phyloP scores from a whole-genome alignment of 2,797 vertebrate genomes.

The Anabacerthia variegaticeps region DNA sequence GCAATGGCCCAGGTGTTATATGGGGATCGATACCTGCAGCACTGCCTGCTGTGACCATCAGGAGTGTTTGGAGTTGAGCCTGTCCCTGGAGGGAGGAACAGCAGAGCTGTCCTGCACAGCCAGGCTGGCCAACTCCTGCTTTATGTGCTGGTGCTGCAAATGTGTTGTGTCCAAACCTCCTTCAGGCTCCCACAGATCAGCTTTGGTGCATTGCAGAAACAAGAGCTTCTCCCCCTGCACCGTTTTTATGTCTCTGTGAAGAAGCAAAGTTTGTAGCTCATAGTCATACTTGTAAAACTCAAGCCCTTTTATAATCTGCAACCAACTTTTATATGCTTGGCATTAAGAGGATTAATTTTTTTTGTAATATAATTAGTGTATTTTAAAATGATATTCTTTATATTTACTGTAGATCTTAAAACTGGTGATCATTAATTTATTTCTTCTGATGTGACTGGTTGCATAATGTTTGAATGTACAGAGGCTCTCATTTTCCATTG shows the following conservation, averaged over 20 bases:
- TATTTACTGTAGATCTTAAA: not conserved
- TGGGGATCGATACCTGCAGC: not conserved
- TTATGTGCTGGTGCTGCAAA: not conserved
- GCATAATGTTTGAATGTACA: not conserved
- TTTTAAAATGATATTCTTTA: not conserved
- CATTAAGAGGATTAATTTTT: not conserved
- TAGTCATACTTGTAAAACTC: not conserved
- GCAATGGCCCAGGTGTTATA: no score
- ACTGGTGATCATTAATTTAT: not conserved
- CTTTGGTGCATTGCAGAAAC: not conserved
- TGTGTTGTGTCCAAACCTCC: not conserved
- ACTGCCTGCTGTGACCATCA: not conserved
- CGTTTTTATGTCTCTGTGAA: not conserved
- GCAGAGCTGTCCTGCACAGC: not conserved
- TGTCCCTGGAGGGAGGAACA: not conserved
- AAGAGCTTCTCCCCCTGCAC: not conserved
- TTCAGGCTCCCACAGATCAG: not conserved
- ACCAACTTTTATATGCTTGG: not conserved
- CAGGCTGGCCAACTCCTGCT: not conserved
- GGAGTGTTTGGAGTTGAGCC: not conserved
- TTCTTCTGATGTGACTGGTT: not conserved
- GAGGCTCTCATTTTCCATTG: not conserved
- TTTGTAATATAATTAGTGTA: not conserved
- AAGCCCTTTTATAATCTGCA: not conserved
- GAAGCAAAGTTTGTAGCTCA: not conserved